phyloP scores from a whole-genome alignment of 2,113 vertebrate genomes.

The Eulacestoma nigropectus region DNA sequence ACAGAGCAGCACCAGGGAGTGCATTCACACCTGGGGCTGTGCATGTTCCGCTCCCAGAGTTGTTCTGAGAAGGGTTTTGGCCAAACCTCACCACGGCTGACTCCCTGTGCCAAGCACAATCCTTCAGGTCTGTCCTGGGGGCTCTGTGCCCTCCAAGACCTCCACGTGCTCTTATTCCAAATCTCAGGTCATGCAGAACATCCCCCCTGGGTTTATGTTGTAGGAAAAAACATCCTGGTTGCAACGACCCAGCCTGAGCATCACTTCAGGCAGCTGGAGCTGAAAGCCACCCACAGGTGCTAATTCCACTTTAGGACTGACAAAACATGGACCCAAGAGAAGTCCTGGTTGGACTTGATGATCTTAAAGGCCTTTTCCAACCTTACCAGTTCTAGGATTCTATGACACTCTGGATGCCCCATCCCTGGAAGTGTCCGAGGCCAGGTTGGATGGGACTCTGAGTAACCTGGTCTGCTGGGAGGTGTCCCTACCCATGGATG shows the following conservation, averaged over 20 bases:
- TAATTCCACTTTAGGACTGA: neutral
- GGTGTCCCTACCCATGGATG: neutral
- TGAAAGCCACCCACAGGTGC: neutral
- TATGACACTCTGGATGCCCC: neutral
- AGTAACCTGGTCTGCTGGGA: neutral
- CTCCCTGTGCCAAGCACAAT: neutral
- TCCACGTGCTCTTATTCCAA: neutral
- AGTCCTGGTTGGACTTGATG: neutral
- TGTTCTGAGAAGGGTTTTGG: neutral
- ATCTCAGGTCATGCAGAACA: neutral
- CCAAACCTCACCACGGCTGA: neutral
- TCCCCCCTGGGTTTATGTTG: neutral
- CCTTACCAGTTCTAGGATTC: neutral
- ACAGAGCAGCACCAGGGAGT: neutral
- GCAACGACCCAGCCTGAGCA: neutral
- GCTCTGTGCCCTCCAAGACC: neutral
- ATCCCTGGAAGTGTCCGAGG: neutral
- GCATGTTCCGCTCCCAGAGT: neutral
- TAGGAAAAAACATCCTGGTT: neutral
- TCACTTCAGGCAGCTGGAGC: neutral
- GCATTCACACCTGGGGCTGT: neutral
- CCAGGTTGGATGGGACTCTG: accelerated
- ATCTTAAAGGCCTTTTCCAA: neutral
- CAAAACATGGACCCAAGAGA: neutral
- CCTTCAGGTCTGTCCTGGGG: neutral